Conservation (phyloP, 2,113 vertebrate genomes). For the Sminthopsis crassicaudata region DNA sequence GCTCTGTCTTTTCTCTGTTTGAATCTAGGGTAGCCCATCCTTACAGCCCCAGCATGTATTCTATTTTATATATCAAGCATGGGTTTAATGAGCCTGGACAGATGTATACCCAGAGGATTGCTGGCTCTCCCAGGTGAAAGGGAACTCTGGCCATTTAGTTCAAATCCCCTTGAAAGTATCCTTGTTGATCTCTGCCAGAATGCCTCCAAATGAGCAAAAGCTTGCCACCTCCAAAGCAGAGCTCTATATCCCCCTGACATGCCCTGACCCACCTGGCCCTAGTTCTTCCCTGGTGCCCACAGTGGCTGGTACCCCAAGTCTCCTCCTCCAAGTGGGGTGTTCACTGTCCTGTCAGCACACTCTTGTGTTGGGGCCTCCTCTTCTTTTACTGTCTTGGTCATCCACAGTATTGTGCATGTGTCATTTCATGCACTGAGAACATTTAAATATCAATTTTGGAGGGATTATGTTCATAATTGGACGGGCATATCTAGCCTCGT, state of each 20-base stretch:
- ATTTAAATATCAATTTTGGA: conserved; percentile 4
- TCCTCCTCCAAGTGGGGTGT: neutral
- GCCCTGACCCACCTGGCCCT: neutral
- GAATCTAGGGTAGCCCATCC: neutral
- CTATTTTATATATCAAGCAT: neutral
- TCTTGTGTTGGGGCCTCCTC: neutral
- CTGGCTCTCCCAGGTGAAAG: neutral
- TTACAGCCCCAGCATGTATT: neutral
- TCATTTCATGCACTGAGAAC: neutral
- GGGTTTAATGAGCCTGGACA: neutral
- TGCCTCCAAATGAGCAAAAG: too few relatives aligned
- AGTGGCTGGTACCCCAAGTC: too few relatives aligned
- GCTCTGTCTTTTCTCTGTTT: neutral
- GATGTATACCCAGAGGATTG: neutral
- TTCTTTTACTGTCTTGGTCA: neutral
- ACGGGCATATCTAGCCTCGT: neutral
- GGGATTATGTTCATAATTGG: neutral
- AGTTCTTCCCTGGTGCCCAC: neutral
- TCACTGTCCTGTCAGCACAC: neutral
- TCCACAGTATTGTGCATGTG: neutral
- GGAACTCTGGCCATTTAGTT: neutral
- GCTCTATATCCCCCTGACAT: neutral
- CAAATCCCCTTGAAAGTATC: neutral
- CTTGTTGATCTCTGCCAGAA: neutral
- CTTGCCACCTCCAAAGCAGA: neutral